These are phyloP conservation scores for Cyprinella venusta DNA, from an alignment of 2,797 vertebrate genomes.

Conservation along the genomic window DNA sequence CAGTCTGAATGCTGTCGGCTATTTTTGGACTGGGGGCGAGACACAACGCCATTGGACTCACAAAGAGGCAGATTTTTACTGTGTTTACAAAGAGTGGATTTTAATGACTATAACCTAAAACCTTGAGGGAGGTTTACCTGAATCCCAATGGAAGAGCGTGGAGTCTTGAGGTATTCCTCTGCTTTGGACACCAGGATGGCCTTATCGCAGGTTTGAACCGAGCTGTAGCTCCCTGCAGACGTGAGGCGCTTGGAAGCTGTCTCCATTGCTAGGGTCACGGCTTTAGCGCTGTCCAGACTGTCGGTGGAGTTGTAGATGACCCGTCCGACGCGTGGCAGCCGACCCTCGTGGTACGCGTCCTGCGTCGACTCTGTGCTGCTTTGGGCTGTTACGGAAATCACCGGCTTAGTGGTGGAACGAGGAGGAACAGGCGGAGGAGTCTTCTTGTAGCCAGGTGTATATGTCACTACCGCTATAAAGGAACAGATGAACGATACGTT, in stretches of 20 bases:
- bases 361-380: conserved; percentile 99
- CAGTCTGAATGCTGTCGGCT: conserved; percentile 23
- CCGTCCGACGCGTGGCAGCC: conserved; percentile 80
- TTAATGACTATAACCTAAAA: conserved; percentile 9
- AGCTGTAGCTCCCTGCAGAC: conserved; percentile 82
- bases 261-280: conserved; percentile 93
- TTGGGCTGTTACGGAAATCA: conserved; percentile 98
- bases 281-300: conserved; percentile 96
- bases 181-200: conserved; percentile 89
- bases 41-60: conserved; percentile 19
- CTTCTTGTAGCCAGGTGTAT: conserved; percentile 92
- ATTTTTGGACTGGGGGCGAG: conserved; percentile 25
- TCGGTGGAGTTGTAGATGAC: conserved; percentile 93
- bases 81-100: not conserved
- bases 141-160: conserved; percentile 93
- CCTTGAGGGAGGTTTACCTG: conserved; percentile 80
- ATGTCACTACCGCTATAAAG: conserved; percentile 80
- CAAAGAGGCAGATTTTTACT: not conserved
- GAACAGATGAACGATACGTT: not conserved
- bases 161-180: conserved; percentile 92
- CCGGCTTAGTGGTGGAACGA: conserved; percentile 92
- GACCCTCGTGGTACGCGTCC: conserved; percentile 93
- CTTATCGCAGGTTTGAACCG: conserved; percentile 89
- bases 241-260: conserved; percentile 85
- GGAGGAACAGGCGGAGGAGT: conserved; percentile 95